phyloP scores from a whole-genome alignment of 2,113 vertebrate species.

The Salminus brasiliensis region DNA sequence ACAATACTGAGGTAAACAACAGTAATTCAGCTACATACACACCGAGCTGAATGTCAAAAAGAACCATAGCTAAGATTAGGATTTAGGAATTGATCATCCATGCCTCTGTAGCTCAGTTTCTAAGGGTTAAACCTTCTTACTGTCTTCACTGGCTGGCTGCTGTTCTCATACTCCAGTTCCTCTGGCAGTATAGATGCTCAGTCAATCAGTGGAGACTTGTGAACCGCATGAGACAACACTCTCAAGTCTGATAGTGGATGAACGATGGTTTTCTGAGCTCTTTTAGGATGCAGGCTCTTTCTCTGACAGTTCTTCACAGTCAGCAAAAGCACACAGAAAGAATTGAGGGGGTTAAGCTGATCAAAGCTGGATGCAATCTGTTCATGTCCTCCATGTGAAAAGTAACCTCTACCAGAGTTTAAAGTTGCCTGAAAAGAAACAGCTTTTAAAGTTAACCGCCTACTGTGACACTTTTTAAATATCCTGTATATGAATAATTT shows the following conservation, averaged over 20 bases:
- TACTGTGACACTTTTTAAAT: conserved; percentile 59
- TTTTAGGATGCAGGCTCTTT: not conserved
- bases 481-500: conserved; percentile 78
- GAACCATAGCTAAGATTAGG: not conserved
- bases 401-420: not conserved
- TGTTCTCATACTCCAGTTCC: conserved; percentile 27
- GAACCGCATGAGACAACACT: too few relatives aligned
- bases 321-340: not conserved
- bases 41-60: not conserved
- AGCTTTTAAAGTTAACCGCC: conserved; percentile 39
- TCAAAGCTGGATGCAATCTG: not conserved
- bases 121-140: conserved; percentile 4
- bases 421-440: conserved; percentile 52
- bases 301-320: not conserved
- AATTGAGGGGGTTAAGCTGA: not conserved
- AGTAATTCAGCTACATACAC: not conserved
- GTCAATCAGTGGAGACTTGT: not conserved
- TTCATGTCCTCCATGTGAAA: not conserved
- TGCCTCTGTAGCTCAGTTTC: not conserved
- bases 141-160: conserved; percentile 23
- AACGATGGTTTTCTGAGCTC: too few relatives aligned
- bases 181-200: not conserved
- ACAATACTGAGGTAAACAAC: not conserved
- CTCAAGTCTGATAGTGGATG: too few relatives aligned
- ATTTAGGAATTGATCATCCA: not conserved